Conservation (phyloP, 2,113 vertebrate species). For the Nothocercus julius region DNA sequence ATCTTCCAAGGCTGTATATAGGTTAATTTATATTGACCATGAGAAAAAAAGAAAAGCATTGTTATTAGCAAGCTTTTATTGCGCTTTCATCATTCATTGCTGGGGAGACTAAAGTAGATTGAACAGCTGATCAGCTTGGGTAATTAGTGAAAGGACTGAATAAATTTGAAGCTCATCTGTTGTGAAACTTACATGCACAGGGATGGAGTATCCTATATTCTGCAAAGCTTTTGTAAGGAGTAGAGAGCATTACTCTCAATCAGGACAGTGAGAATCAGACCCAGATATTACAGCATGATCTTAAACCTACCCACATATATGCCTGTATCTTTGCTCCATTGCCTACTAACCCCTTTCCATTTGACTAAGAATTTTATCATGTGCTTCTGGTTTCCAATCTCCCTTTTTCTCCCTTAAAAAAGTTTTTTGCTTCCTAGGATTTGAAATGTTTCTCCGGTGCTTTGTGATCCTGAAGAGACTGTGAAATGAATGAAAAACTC, state of each 20-base stretch:
- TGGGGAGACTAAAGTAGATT: slow-evolving; percentile 24
- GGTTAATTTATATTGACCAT: background rate
- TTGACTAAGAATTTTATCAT: background rate
- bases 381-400: background rate
- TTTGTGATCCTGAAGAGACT: background rate
- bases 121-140: background rate
- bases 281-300: background rate
- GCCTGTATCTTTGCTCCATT: fast-evolving
- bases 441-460: background rate
- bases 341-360: fast-evolving
- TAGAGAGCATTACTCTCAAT: fast-evolving
- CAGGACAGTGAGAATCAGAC: background rate
- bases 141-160: slow-evolving; percentile 24
- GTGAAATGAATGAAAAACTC: background rate
- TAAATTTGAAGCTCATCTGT: background rate
- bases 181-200: background rate
- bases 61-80: slow-evolving; percentile 7
- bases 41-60: slow-evolving; percentile 21
- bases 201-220: background rate
- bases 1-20: background rate
- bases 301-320: background rate
- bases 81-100: slow-evolving; percentile 7
- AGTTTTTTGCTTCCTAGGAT: background rate
- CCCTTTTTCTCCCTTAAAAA: background rate
- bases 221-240: background rate